These are phyloP conservation scores for Baronia brevicornis DNA, from an alignment of 2,888 invertebrate species.

Conservation along the genomic window DNA sequence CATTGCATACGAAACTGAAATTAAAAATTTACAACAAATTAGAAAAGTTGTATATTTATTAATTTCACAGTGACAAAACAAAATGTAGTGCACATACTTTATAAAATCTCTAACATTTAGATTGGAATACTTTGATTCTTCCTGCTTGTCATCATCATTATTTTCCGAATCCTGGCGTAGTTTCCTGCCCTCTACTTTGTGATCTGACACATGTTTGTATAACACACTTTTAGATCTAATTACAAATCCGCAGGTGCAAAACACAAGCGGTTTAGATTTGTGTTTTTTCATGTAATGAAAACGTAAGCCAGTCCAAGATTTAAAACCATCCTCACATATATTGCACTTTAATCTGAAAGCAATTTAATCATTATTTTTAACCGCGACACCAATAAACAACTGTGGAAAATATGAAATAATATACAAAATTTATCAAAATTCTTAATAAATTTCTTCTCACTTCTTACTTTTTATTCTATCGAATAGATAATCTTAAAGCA, in stretches of 20 bases:
- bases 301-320: conserved; percentile 46
- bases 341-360: conserved; percentile 47
- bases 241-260: conserved; percentile 55
- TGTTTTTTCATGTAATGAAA: conserved; percentile 45
- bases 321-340: conserved; percentile 43
- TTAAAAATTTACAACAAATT: conserved; percentile 12
- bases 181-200: conserved; percentile 48
- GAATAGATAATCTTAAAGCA: no score
- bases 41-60: background rate
- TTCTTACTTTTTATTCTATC: no score
- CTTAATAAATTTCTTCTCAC: no score
- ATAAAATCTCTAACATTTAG: conserved; percentile 57
- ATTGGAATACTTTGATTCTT: conserved; percentile 38
- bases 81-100: conserved; percentile 36
- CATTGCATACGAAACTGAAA: conserved; percentile 58
- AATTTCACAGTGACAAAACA: conserved; percentile 6
- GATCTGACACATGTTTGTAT: conserved; percentile 60
- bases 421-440: conserved; percentile 16
- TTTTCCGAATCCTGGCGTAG: conserved; percentile 31
- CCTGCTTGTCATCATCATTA: conserved; percentile 31
- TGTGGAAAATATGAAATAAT: conserved; percentile 2
- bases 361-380: no score
- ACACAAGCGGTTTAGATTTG: conserved; percentile 45
- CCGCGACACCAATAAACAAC: no score
- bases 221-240: conserved; percentile 56